A percentile compares a stretch with the other conserved stretches of the same genome.
Conservation (phyloP, 2,797 vertebrate species). For the Sebastes glaucus region DNA sequence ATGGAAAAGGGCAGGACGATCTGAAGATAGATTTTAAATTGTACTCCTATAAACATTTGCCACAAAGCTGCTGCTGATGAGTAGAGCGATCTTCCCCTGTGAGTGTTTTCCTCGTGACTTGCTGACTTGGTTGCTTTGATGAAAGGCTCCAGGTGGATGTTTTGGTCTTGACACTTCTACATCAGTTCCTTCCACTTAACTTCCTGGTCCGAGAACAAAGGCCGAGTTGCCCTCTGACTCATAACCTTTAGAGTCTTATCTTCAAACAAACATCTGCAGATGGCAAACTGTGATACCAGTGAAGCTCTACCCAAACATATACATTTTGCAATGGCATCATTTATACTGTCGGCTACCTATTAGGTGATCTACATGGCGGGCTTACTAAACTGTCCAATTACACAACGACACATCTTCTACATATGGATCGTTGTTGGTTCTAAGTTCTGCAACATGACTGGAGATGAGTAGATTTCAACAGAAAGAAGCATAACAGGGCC, state of each 20-base stretch:
- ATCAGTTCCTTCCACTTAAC: constrained; percentile 18
- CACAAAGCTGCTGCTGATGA: background rate
- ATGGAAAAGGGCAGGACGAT: background rate
- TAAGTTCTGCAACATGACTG: background rate
- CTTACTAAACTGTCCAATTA: background rate
- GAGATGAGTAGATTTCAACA: background rate
- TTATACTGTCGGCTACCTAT: background rate
- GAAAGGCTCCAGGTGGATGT: background rate
- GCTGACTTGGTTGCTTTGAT: background rate
- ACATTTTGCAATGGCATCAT: background rate
- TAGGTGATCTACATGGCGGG: no score
- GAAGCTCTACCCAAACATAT: background rate
- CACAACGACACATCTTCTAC: background rate
- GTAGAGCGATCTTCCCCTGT: background rate
- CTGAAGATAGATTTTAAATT: background rate
- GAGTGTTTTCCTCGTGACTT: background rate
- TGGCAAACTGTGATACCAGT: background rate
- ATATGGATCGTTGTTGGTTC: background rate
- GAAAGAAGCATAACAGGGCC: background rate
- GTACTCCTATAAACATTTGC: background rate
- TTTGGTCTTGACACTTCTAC: background rate
- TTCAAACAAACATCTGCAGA: constrained; percentile 14
- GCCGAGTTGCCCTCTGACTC: background rate
- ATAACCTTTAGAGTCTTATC: background rate
- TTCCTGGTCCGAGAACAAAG: constrained; percentile 16